phyloP scores from a whole-genome alignment of 2,888 invertebrate species.

The Arctia plantaginis region DNA sequence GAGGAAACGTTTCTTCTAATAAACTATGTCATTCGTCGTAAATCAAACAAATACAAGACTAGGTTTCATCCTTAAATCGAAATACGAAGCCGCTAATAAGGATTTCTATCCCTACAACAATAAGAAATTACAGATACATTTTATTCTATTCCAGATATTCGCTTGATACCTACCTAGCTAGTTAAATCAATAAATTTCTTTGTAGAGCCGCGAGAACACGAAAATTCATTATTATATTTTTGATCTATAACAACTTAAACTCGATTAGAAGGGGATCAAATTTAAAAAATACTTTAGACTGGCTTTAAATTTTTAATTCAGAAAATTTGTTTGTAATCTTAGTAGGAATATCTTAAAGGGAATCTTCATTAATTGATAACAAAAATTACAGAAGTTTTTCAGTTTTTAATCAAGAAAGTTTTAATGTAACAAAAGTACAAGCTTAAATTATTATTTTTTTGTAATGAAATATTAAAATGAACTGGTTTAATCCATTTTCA shows the following conservation, averaged over 20 bases:
- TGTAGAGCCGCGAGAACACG: neutral
- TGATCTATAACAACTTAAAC: conserved; percentile 1
- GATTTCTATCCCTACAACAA: too few species aligned
- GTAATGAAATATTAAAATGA: neutral
- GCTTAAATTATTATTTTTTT: neutral
- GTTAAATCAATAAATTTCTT: neutral
- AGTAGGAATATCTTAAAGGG: conserved; percentile 13
- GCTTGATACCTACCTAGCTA: too few species aligned
- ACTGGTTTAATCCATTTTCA: too few species aligned
- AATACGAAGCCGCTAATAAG: too few species aligned
- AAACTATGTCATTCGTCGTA: too few species aligned
- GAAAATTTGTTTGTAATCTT: conserved; percentile 24
- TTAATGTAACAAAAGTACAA: neutral
- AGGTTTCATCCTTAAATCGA: too few species aligned
- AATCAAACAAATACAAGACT: too few species aligned
- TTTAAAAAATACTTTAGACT: conserved; percentile 7
- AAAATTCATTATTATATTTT: neutral
- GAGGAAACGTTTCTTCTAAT: too few species aligned
- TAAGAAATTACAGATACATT: too few species aligned
- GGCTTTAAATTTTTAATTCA: conserved; percentile 11
- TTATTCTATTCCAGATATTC: too few species aligned
- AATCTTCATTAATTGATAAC: conserved; percentile 33
- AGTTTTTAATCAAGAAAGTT: neutral
- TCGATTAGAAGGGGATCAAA: neutral
- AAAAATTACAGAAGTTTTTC: conserved; percentile 16